Percentiles rank a stretch among this genome's conserved stretches.
phyloP scores from a whole-genome alignment of 2,797 vertebrate species.

The Trachops cirrhosus region DNA sequence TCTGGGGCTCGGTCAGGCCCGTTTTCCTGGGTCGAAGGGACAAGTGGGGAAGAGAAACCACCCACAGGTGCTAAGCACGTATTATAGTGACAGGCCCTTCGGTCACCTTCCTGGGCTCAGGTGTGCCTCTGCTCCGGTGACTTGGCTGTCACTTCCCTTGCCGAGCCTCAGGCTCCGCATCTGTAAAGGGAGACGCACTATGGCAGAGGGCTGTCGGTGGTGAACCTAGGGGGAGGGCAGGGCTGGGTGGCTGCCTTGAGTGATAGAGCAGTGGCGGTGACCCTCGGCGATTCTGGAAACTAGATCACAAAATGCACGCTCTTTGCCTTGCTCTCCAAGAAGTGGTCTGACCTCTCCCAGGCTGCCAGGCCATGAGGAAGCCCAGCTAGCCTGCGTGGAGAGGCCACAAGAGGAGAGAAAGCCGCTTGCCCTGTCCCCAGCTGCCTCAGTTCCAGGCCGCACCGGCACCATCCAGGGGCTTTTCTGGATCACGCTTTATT shows the following conservation, averaged over 20 bases:
- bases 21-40: not conserved
- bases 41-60: not conserved
- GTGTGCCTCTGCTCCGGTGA: not conserved
- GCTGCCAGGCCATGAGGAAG: not conserved
- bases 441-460: not conserved
- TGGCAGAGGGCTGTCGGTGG: not conserved
- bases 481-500: not conserved
- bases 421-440: not conserved
- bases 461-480: not conserved
- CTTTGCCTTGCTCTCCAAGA: not conserved
- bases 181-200: not conserved
- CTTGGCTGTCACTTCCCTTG: not conserved
- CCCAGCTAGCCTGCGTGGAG: not conserved
- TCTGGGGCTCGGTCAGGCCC: not conserved
- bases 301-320: not conserved
- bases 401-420: not conserved
- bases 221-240: fast-evolving
- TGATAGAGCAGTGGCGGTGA: not conserved
- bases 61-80: fast-evolving
- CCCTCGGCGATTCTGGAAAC: not conserved
- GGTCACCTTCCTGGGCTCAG: not conserved
- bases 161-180: not conserved
- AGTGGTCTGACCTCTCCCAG: not conserved
- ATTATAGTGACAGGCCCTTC: not conserved
- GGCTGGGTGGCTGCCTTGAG: not conserved